Percentiles rank a stretch among this genome's conserved stretches.
These are phyloP conservation scores for Aleadryas rufinucha DNA, from an alignment of 2,113 vertebrate species.

Conservation along the genomic window DNA sequence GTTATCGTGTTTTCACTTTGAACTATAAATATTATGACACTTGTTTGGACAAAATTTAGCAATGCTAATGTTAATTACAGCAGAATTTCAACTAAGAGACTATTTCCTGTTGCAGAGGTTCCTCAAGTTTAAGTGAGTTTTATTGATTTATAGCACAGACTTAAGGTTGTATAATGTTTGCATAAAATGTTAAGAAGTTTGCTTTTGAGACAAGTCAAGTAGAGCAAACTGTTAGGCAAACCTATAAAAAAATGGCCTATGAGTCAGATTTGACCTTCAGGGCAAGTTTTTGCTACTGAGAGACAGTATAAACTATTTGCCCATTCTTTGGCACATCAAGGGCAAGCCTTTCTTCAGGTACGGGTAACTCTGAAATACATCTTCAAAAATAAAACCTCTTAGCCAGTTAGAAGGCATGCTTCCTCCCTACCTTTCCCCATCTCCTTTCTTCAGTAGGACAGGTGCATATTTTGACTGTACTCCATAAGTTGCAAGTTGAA, in stretches of 20 bases:
- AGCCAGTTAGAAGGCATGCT: background rate
- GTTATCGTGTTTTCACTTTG: background rate
- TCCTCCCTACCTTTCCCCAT: background rate
- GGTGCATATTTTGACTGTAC: background rate
- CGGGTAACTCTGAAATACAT: background rate
- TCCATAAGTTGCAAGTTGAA: background rate
- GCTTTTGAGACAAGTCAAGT: background rate
- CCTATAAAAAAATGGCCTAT: background rate
- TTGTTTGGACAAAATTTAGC: background rate
- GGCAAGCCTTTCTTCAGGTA: background rate
- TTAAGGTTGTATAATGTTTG: conserved; percentile 9
- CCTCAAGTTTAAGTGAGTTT: background rate
- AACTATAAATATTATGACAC: background rate
- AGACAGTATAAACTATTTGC: background rate
- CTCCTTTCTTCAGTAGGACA: background rate
- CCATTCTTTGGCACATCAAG: fast-evolving
- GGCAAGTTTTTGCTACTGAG: background rate
- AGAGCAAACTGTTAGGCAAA: background rate
- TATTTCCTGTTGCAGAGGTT: background rate
- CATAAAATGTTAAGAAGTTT: conserved; percentile 26
- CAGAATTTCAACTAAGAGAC: background rate
- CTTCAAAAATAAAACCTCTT: background rate
- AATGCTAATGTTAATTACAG: background rate
- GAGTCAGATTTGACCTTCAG: conserved; percentile 12
- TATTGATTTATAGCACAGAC: background rate